Base-by-base conservation (phyloP, 2,888 invertebrate species). In the Alloscopus bannaensis region DNA sequence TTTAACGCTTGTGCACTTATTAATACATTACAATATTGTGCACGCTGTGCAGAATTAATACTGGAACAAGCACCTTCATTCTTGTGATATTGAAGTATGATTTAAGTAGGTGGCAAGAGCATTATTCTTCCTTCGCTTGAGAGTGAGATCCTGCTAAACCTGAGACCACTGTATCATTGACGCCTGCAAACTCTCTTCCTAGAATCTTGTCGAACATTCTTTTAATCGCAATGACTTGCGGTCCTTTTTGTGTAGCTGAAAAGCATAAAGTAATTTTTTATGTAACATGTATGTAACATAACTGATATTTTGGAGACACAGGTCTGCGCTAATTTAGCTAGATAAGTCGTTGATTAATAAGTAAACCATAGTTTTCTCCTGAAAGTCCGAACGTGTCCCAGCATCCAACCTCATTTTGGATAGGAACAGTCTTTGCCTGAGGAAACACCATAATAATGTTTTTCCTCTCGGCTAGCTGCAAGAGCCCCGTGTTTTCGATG, bases 391-490 rank as follows among this genome's bases (percentile, higher is more conserved):
- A 76, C 2, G 76, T 76, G n/a, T 64, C 78, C 78, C 78, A 78
- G n/a, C 78, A 78, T 3, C 71, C 78, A n/a, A 78, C 65, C 13
- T 31, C 40, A 40, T 80, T 81, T 40, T 31, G 50, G 0, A 59
- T 28, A 20, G 45, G 66, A 13, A 3, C 18, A 3, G 11, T 47
- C 20, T 70, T 64, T 3, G 70, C 77, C 50, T 84, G 82, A 11
- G 84, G 84, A 64, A 83, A 82, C 2, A 84, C 36, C 71, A 84
- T 60, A 18, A 84, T 76, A 8, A 84, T 80, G 11, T 66, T 71
- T 47, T 81, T 84, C 31, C 40, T 20, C 29, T 84, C 84, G 1
- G 82, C 84, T 8, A 83, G 18, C 72, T 84, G 80, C 42, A 84
- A 28, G 13, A 71, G 77, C 22, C 84, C 84, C 55, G 76, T 75